Percentiles rank a stretch among this genome's conserved stretches.
phyloP scores from a whole-genome alignment of 35 echinoderm and acorn worm species.

The Diadema setosum region DNA sequence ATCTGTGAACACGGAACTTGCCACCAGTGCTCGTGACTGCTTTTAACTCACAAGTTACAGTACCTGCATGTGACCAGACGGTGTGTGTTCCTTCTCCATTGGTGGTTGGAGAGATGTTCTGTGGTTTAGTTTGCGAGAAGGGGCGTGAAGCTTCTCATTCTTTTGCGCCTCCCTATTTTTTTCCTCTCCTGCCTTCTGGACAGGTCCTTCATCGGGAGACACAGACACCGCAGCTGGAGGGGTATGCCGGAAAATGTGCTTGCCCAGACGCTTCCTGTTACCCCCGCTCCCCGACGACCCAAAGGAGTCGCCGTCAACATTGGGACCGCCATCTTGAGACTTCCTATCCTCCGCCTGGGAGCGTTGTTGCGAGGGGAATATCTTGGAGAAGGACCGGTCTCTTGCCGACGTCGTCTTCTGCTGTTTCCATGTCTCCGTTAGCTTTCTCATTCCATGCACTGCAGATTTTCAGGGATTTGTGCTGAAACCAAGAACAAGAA shows the following conservation, averaged over 20 bases:
- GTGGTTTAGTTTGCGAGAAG: neutral
- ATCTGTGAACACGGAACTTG: too few relatives aligned
- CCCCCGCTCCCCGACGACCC: neutral
- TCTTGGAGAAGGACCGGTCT: neutral
- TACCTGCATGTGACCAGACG: neutral
- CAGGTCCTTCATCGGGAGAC: neutral
- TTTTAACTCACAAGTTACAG: too few relatives aligned
- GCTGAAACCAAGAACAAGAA: too few relatives aligned
- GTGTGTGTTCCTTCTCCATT: neutral
- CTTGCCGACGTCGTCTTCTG: slow-evolving; percentile 1
- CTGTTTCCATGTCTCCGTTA: slow-evolving; percentile 56
- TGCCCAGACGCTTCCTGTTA: neutral
- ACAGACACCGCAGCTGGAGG: neutral
- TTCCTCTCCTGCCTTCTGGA: neutral
- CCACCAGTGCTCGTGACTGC: too few relatives aligned
- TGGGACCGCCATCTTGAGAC: neutral
- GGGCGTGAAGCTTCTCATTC: neutral
- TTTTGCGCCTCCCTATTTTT: neutral
- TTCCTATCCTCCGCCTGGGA: neutral
- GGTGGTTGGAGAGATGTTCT: neutral
- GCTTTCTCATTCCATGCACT: slow-evolving; percentile 27
- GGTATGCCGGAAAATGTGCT: neutral
- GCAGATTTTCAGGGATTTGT: too few relatives aligned
- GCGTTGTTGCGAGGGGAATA: neutral
- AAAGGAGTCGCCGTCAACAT: neutral